A percentile compares a stretch with the other conserved stretches of the same genome.
phyloP scores from a whole-genome alignment of 1,140 invertebrate genomes.

The Zaprionus davidi region DNA sequence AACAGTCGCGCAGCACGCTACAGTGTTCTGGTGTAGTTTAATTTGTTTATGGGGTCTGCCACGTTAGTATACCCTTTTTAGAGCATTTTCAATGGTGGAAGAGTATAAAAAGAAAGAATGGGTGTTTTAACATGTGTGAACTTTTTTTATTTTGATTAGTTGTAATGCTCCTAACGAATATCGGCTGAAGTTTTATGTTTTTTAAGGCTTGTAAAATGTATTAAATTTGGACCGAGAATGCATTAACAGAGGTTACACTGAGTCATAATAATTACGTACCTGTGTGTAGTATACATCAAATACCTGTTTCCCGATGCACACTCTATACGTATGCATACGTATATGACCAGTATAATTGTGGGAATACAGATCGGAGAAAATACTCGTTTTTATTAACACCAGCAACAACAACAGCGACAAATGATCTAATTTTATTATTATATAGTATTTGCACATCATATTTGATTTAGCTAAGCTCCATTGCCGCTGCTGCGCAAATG shows the following conservation, averaged over 20 bases:
- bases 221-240: not conserved
- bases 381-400: not conserved
- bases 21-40: too few species aligned
- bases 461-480: not conserved
- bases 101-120: not conserved
- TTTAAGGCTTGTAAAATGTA: not conserved
- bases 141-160: not conserved
- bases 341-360: not conserved
- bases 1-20: too few species aligned
- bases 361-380: not conserved
- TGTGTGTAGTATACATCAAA: not conserved
- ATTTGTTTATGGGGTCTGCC: too few species aligned
- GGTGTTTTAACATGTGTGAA: not conserved
- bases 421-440: slow-evolving; percentile 2
- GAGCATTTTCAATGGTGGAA: too few species aligned
- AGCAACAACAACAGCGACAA: not conserved
- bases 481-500: not conserved
- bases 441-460: not conserved
- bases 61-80: too few species aligned
- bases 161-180: not conserved
- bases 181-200: not conserved
- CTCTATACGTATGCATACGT: not conserved
- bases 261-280: not conserved
- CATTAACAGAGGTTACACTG: not conserved
- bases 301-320: slow-evolving; percentile 6